Evolutionary conservation across 1,140 invertebrate genomes (phyloP).

Genomic region (Platorchestia sp.): DNA sequence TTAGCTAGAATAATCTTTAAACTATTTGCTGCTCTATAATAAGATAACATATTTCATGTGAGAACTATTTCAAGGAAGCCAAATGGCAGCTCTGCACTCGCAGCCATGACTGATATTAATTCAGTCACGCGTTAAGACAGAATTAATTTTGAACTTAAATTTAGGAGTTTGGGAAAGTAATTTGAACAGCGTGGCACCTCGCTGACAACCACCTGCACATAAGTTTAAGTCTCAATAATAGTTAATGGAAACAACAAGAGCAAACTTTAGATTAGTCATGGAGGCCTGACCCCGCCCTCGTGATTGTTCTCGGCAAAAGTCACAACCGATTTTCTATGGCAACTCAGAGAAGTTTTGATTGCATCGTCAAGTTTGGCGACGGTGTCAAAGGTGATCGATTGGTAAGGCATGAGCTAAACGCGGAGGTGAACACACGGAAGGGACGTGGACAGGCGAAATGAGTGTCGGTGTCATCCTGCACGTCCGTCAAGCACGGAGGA

Average conservation of each 20-base stretch:
- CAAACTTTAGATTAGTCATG: constrained; percentile 55
- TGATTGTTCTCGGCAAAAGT: constrained; percentile 48
- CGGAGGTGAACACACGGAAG: not conserved
- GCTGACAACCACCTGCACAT: not conserved
- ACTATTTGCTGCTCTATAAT: no score
- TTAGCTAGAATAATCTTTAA: no score
- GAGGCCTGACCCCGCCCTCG: constrained; percentile 33
- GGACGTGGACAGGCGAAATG: not conserved
- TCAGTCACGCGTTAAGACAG: not conserved
- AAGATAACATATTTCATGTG: not conserved
- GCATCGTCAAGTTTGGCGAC: not conserved
- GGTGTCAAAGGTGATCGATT: constrained; percentile 51
- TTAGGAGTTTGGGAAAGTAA: not conserved
- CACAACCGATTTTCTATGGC: constrained; percentile 50
- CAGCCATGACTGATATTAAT: not conserved
- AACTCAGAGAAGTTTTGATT: constrained; percentile 48
- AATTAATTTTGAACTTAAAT: not conserved
- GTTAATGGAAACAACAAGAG: constrained; percentile 50
- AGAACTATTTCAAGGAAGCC: not conserved
- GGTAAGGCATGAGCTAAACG: not conserved
- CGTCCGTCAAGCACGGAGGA: not conserved
- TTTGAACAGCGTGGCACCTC: not conserved
- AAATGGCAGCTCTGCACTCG: not conserved
- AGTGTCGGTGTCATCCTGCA: not conserved
- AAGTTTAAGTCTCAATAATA: constrained; percentile 39